These are phyloP conservation scores for Balanococcus diminutus DNA, from an alignment of 2,888 invertebrate genomes.

Conservation along the genomic window DNA sequence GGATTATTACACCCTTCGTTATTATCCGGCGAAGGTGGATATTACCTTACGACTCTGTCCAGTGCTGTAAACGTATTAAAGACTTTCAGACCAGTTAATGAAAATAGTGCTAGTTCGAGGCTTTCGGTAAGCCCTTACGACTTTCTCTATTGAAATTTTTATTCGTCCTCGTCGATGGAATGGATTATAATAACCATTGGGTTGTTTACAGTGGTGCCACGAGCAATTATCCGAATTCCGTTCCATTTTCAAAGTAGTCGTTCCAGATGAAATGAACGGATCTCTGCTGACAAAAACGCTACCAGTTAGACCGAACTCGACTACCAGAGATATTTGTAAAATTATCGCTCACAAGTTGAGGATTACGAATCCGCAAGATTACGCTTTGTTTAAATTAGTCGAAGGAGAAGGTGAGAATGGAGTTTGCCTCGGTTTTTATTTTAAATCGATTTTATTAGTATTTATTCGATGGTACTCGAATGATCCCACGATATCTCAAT, in stretches of 20 bases:
- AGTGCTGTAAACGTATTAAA: conserved; percentile 90
- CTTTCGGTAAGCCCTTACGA: conserved; percentile 21
- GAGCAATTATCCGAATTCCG: conserved; percentile 66
- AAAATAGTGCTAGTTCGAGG: conserved; percentile 49
- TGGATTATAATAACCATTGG: too few species aligned
- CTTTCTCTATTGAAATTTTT: background rate
- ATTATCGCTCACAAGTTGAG: conserved; percentile 94
- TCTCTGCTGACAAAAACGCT: conserved; percentile 89
- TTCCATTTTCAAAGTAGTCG: conserved; percentile 85
- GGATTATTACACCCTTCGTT: conserved; percentile 86
- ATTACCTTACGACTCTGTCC: conserved; percentile 91
- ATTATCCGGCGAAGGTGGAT: conserved; percentile 90
- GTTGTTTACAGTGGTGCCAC: conserved; percentile 60
- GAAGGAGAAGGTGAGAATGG: conserved; percentile 84
- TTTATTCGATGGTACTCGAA: too few species aligned
- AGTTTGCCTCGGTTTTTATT: too few species aligned
- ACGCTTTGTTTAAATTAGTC: conserved; percentile 86
- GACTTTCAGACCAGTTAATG: conserved; percentile 64
- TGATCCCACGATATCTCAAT: too few species aligned
- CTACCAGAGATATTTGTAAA: conserved; percentile 89
- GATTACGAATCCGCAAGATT: conserved; percentile 96
- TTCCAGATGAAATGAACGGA: conserved; percentile 93
- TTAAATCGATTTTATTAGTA: too few species aligned
- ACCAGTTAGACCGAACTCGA: conserved; percentile 91
- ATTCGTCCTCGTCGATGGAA: too few species aligned